Percentiles rank a stretch among this genome's conserved stretches.
Conservation (phyloP, 2,113 vertebrate species). For the Daphoenositta chrysoptera region DNA sequence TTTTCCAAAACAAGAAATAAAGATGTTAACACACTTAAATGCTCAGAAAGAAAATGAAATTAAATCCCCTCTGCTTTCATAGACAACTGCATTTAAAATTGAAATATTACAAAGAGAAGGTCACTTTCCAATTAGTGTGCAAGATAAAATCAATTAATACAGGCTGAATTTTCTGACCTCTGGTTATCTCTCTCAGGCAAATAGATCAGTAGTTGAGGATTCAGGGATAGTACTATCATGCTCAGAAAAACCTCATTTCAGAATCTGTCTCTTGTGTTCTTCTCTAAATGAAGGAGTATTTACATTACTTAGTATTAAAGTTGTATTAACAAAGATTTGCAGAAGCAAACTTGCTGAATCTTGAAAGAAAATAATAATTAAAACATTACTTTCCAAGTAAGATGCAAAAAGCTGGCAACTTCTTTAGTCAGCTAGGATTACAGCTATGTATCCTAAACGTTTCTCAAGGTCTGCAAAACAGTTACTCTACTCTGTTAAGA, state of each 20-base stretch:
- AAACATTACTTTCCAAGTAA: background rate
- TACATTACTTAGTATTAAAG: background rate
- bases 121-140: background rate
- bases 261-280: background rate
- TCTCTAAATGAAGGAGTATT: background rate
- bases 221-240: background rate
- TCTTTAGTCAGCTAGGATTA: background rate
- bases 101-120: background rate
- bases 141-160: background rate
- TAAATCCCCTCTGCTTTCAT: background rate
- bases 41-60: background rate
- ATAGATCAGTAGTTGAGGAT: background rate
- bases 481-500: background rate
- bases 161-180: background rate
- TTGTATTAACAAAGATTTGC: background rate
- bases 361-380: background rate
- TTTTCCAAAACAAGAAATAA: conserved; percentile 6
- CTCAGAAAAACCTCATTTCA: background rate
- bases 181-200: background rate
- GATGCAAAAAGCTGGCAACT: background rate
- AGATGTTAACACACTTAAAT: background rate
- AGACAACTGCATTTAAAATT: background rate
- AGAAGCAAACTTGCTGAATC: background rate
- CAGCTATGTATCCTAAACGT: background rate
- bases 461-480: background rate